phyloP scores from a whole-genome alignment of 2,113 vertebrate genomes.

The Tenrec ecaudatus region DNA sequence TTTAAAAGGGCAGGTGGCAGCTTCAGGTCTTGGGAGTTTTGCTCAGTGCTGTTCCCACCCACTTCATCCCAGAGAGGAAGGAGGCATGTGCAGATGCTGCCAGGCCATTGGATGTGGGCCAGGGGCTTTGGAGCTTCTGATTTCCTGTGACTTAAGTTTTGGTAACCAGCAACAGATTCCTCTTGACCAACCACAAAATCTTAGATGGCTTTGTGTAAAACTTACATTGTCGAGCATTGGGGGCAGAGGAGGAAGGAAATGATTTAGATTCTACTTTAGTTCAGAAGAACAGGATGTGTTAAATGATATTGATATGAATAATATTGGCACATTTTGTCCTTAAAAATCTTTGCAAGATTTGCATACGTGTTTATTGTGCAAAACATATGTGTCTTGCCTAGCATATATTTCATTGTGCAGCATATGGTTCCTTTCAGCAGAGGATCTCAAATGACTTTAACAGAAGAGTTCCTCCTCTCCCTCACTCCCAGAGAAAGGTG shows the following conservation, averaged over 20 bases:
- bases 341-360: slow-evolving; percentile 71
- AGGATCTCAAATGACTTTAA: slow-evolving; percentile 77
- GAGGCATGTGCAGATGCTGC: slow-evolving; percentile 54
- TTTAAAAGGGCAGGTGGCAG: slow-evolving; percentile 69
- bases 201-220: neutral
- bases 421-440: slow-evolving; percentile 82
- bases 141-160: slow-evolving; percentile 59
- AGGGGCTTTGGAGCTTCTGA: slow-evolving; percentile 53
- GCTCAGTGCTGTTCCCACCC: slow-evolving; percentile 71
- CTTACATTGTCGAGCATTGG: neutral
- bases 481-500: slow-evolving; percentile 68
- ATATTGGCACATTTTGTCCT: slow-evolving; percentile 63
- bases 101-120: slow-evolving; percentile 64
- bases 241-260: neutral
- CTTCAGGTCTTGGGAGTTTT: slow-evolving; percentile 72
- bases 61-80: slow-evolving; percentile 53
- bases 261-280: neutral
- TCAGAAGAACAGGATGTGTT: neutral
- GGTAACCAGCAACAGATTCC: neutral
- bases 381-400: slow-evolving; percentile 77
- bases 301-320: slow-evolving; percentile 43
- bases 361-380: slow-evolving; percentile 80
- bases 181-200: slow-evolving; percentile 43
- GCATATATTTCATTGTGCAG: slow-evolving; percentile 80
- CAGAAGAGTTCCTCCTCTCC: slow-evolving; percentile 72